These are phyloP conservation scores for Cyphomyrmex costatus DNA, from an alignment of 1,140 invertebrate genomes.

Conservation along the genomic window DNA sequence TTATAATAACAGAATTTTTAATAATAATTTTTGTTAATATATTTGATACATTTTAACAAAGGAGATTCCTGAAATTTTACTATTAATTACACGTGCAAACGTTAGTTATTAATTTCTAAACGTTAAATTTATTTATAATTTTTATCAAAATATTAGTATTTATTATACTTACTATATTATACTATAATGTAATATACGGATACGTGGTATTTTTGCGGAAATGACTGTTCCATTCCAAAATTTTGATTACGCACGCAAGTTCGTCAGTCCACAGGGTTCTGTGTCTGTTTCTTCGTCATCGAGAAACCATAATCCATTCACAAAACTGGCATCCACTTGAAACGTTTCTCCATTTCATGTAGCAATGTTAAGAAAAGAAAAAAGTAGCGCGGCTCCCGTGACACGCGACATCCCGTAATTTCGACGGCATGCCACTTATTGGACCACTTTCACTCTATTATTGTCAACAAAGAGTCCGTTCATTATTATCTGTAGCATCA, in stretches of 20 bases:
- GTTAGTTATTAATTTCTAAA: neutral
- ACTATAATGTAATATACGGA: neutral
- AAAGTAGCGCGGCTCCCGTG: slow-evolving; percentile 16
- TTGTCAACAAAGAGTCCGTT: slow-evolving; percentile 51
- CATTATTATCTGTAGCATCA: slow-evolving; percentile 47
- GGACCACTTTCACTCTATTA: slow-evolving; percentile 57
- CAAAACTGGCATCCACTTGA: slow-evolving; percentile 14
- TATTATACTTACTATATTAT: neutral
- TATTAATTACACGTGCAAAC: neutral
- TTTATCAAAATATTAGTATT: neutral
- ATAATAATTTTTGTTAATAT: neutral
- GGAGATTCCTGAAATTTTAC: neutral
- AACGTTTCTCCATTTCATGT: slow-evolving; percentile 24
- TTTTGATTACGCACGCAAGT: slow-evolving; percentile 16
- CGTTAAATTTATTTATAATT: slow-evolving; percentile 2
- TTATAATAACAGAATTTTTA: neutral
- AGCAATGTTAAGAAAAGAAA: slow-evolving; percentile 19
- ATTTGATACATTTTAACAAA: neutral
- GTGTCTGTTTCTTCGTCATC: slow-evolving; percentile 29
- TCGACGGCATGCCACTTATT: slow-evolving; percentile 46
- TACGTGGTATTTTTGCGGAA: neutral
- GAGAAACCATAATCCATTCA: slow-evolving; percentile 34
- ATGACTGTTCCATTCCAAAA: neutral
- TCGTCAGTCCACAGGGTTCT: neutral
- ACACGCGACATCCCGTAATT: slow-evolving; percentile 55